Evolutionary conservation across 2,888 invertebrate species (phyloP), one percentile per base, ranked within the genome.

Genomic region (Harpalus rubripes): DNA sequence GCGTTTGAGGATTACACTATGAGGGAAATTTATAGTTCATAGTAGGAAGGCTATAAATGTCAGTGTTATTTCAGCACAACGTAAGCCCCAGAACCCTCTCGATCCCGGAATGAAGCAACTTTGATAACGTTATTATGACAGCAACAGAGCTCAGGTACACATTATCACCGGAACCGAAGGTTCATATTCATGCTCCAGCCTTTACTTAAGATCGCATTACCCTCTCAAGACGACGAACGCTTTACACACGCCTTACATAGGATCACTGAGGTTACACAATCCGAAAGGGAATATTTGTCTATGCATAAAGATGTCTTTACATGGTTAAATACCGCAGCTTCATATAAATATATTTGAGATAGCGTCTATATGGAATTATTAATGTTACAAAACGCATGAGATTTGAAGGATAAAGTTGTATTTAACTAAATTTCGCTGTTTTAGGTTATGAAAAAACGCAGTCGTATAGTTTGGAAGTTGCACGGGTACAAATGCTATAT

Each of bases 101-200:
- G 52, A 79, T 61, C 79, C 65, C 32, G 65, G 76, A 84, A 78
- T 84, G 81, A 78, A 32, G 22, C 65, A 84, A 84, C 79, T 84
- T 65, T 84, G 85, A 85, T 85, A 85, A 85, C 85, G 85, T 80
- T 80, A 85, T 85, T 85, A 80, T 80, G 65, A 79, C 85, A 85
- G 80, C 59, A 76, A 76, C 83, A 83, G 58, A 56, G 68, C 59
- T 79, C 85, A 80, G 80, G 65, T 84, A 83, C 65, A 79, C 65
- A 84, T 84, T 84, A 84, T 79, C 84, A 84, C 65, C 84, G 56
- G 84, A 84, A 84, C 84, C 79, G 44, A 65, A 56, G 68, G 68
- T 85, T 85, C 80, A 41, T 80, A 80, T 85, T 80, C 79, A 85
- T 85, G 59, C 68, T 58, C 56, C 12, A 79, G 84, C 78, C 65